A percentile compares a stretch with the other conserved stretches of the same genome.
Evolutionary conservation across 2,888 invertebrate species (phyloP).

Genomic region (Plebejus anna): DNA sequence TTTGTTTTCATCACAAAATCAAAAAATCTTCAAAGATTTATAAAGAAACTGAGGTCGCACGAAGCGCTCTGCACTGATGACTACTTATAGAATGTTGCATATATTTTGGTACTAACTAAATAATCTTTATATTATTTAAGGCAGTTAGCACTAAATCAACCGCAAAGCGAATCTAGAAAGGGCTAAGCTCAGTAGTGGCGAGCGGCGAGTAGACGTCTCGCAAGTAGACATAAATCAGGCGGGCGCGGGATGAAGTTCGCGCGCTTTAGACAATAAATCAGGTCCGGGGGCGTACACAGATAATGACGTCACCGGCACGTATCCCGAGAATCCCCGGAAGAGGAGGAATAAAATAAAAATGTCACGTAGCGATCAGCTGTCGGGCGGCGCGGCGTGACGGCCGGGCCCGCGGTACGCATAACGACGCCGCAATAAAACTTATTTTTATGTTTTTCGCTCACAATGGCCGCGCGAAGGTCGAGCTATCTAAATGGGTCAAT

Average conservation of each 20-base stretch:
- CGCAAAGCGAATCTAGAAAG: conserved; percentile 1
- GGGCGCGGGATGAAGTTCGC: conserved; percentile 54
- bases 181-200: conserved; percentile 35
- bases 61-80: too few relatives aligned
- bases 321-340: conserved; percentile 78
- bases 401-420: conserved; percentile 72
- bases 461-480: conserved; percentile 80
- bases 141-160: not conserved
- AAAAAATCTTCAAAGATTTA: not conserved
- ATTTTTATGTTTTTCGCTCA: conserved; percentile 81
- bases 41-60: not conserved
- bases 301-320: conserved; percentile 78
- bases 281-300: conserved; percentile 62
- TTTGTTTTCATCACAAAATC: too few relatives aligned
- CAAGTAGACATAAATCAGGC: conserved; percentile 57
- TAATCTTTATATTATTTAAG: not conserved
- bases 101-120: not conserved
- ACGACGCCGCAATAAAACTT: conserved; percentile 80
- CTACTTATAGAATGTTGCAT: too few relatives aligned
- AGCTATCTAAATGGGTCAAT: conserved; percentile 81
- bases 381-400: conserved; percentile 67
- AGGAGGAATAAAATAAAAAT: conserved; percentile 79
- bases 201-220: conserved; percentile 38
- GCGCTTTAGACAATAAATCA: conserved; percentile 72
- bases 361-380: conserved; percentile 80